Evolutionary conservation across 2,888 invertebrate species (phyloP).

Genomic region (Coelopa pilipes): DNA sequence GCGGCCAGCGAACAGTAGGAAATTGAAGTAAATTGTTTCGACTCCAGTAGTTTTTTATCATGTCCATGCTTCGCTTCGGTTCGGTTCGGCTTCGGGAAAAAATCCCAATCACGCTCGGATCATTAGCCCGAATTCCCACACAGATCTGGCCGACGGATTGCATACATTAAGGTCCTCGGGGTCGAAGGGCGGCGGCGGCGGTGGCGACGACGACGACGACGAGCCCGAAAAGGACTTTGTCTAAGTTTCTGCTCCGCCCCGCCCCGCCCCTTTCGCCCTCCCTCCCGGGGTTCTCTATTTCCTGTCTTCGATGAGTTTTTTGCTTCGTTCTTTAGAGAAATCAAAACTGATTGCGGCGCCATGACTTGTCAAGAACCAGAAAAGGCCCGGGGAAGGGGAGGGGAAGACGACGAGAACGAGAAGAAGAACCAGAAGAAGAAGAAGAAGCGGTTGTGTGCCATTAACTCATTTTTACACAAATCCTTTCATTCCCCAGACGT

Average conservation of each 20-base stretch:
- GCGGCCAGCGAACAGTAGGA: too few species aligned
- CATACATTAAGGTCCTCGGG: neutral
- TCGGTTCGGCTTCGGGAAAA: neutral
- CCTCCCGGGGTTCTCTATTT: constrained; percentile 17
- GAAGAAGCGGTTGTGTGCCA: constrained; percentile 7
- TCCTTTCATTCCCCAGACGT: constrained; percentile 26
- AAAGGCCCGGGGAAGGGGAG: too few species aligned
- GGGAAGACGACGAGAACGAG: too few species aligned
- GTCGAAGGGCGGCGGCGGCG: too few species aligned
- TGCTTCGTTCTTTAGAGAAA: constrained; percentile 14
- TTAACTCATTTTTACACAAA: constrained; percentile 28
- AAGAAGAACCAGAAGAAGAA: constrained; percentile 10
- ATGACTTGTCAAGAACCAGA: constrained; percentile 31
- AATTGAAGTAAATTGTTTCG: too few species aligned
- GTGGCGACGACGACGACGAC: too few species aligned
- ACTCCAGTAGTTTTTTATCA: too few species aligned
- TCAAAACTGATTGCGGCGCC: constrained; percentile 35
- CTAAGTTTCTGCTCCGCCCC: constrained; percentile 1
- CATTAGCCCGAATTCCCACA: neutral
- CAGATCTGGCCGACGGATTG: neutral
- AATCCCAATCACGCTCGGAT: neutral
- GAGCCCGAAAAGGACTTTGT: neutral
- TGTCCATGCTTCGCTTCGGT: too few species aligned
- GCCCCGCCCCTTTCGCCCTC: neutral
- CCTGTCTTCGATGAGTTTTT: constrained; percentile 22